phyloP scores from a whole-genome alignment of 2,888 invertebrate species.

The Drosophila eohydei region DNA sequence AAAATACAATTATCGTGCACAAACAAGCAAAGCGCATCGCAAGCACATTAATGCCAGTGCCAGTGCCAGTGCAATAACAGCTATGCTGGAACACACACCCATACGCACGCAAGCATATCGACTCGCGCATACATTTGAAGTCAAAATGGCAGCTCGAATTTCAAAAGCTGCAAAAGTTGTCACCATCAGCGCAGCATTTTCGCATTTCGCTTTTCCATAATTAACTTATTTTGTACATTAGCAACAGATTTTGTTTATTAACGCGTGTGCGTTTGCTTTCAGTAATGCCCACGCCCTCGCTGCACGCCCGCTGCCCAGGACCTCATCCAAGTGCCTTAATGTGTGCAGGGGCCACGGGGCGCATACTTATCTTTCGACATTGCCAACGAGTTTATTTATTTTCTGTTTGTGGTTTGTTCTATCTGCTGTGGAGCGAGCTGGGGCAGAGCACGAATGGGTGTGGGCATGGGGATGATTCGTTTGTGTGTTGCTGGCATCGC shows the following conservation, averaged over 20 bases:
- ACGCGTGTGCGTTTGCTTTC: slow-evolving; percentile 62
- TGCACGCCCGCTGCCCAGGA: not conserved
- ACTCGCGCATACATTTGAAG: not conserved
- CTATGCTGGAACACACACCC: not conserved
- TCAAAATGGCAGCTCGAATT: slow-evolving; percentile 44
- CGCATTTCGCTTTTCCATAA: slow-evolving; percentile 67
- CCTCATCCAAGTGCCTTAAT: slow-evolving; percentile 46
- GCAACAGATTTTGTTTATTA: slow-evolving; percentile 80
- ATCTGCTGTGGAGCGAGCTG: not conserved
- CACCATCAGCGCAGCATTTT: slow-evolving; percentile 45
- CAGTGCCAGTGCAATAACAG: slow-evolving; percentile 17
- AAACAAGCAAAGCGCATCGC: slow-evolving; percentile 41
- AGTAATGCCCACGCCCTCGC: slow-evolving; percentile 29
- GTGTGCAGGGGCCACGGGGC: slow-evolving; percentile 49
- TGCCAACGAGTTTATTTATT: slow-evolving; percentile 77
- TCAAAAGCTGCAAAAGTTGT: slow-evolving; percentile 63
- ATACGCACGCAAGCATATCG: not conserved
- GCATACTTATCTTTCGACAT: slow-evolving; percentile 71
- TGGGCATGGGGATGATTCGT: slow-evolving; percentile 31
- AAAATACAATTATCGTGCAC: slow-evolving; percentile 63
- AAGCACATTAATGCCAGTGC: slow-evolving; percentile 34
- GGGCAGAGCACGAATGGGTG: not conserved
- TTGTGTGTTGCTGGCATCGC: slow-evolving; percentile 68
- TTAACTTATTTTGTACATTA: slow-evolving; percentile 79
- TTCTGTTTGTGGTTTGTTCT: slow-evolving; percentile 65